Conservation (phyloP, 2,113 vertebrate species). For the Maccullochella peelii region DNA sequence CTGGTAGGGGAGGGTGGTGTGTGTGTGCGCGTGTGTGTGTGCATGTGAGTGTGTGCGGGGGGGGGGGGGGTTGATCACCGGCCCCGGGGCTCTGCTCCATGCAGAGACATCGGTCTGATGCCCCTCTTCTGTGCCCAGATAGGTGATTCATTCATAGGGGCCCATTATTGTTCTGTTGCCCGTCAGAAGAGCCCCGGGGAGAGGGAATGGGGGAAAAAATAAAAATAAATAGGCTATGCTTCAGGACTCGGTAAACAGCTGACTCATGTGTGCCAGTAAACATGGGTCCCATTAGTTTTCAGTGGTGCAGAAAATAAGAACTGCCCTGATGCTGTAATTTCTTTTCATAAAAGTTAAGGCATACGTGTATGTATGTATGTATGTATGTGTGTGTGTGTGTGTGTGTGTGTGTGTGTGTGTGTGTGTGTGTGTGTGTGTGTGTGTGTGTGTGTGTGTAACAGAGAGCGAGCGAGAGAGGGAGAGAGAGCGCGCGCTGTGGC, state of each 20-base stretch:
- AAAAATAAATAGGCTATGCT: background rate
- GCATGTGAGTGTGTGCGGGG: too few relatives aligned
- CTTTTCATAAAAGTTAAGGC: background rate
- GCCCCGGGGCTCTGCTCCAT: constrained; percentile 63
- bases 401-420: background rate
- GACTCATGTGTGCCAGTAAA: constrained; percentile 56
- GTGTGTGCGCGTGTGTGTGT: too few relatives aligned
- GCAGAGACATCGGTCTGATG: constrained; percentile 62
- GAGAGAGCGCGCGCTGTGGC: background rate
- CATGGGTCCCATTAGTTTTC: background rate
- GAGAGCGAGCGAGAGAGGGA: background rate
- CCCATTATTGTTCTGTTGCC: constrained; percentile 55
- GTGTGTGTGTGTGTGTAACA: constrained; percentile 12
- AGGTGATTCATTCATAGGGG: constrained; percentile 67
- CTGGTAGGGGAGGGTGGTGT: constrained; percentile 10
- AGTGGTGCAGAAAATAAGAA: background rate
- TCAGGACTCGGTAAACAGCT: constrained; percentile 50
- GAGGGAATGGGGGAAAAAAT: background rate
- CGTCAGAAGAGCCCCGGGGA: constrained; percentile 24
- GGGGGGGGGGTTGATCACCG: constrained; percentile 8
- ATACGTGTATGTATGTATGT: constrained; percentile 3
- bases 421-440: constrained; percentile 25
- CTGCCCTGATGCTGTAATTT: background rate
- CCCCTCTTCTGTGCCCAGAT: constrained; percentile 45
- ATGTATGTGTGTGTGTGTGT: constrained; percentile 9